phyloP scores from a whole-genome alignment of 2,113 vertebrate species.

The Scatophagus argus region DNA sequence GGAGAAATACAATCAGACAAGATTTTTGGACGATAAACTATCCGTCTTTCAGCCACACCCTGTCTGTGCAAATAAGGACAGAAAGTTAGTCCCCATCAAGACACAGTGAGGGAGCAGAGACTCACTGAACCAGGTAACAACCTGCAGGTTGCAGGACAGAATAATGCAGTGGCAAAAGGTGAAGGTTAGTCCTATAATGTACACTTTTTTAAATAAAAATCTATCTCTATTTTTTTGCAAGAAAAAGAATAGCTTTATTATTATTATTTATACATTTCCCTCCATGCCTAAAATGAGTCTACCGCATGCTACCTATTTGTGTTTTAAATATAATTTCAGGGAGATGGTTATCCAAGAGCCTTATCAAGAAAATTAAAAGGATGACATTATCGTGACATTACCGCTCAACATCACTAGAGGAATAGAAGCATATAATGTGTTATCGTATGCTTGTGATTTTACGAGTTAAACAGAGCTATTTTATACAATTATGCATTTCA shows the following conservation, averaged over 20 bases:
- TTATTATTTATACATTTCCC: background rate
- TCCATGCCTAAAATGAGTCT: background rate
- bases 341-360: background rate
- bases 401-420: background rate
- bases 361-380: background rate
- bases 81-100: constrained; percentile 28
- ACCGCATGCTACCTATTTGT: background rate
- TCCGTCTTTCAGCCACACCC: constrained; percentile 47
- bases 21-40: constrained; percentile 13
- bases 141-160: background rate
- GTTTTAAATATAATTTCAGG: background rate
- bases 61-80: constrained; percentile 18
- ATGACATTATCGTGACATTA: background rate
- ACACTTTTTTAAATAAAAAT: background rate
- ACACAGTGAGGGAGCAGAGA: background rate
- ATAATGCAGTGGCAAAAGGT: background rate
- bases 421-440: background rate
- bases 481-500: background rate
- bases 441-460: background rate
- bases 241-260: background rate
- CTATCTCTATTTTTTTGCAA: background rate
- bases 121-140: background rate
- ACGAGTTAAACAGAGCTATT: background rate
- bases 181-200: rapidly evolving
- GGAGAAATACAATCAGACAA: constrained; percentile 6